A percentile compares a stretch with the other conserved stretches of the same genome.
These are phyloP conservation scores for Musca vetustissima DNA, from an alignment of 1,140 invertebrate species.

Conservation along the genomic window DNA sequence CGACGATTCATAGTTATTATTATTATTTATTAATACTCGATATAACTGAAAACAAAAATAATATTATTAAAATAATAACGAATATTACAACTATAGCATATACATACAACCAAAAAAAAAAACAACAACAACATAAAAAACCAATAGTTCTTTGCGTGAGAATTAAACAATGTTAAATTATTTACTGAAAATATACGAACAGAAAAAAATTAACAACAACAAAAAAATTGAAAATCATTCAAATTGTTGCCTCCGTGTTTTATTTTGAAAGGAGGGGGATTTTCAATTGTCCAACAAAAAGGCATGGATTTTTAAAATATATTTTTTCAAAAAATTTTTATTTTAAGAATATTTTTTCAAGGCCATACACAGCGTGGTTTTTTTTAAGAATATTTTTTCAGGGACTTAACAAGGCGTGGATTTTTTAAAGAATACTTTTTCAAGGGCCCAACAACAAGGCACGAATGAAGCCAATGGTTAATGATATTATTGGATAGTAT, in stretches of 20 bases:
- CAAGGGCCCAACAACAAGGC: no score
- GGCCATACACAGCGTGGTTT: no score
- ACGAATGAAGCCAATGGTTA: no score
- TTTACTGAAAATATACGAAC: conserved; percentile 56
- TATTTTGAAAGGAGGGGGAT: no score
- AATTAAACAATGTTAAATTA: conserved; percentile 57
- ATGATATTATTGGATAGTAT: no score
- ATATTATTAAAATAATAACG: conserved; percentile 25
- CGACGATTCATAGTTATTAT: conserved; percentile 18
- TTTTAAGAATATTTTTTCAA: no score
- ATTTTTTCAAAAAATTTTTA: no score
- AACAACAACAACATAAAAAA: conserved; percentile 37
- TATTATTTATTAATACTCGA: conserved; percentile 15
- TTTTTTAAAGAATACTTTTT: no score
- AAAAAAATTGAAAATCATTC: background rate
- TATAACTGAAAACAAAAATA: conserved; percentile 9
- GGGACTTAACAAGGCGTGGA: no score
- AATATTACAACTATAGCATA: conserved; percentile 27
- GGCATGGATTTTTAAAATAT: no score
- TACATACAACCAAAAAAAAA: conserved; percentile 31
- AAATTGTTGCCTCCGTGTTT: background rate
- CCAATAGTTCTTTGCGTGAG: conserved; percentile 55
- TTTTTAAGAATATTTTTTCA: no score
- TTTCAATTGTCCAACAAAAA: no score
- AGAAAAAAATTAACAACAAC: conserved; percentile 26